These are phyloP conservation scores for Podilymbus podiceps DNA, from an alignment of 2,113 vertebrate species.

Conservation along the genomic window DNA sequence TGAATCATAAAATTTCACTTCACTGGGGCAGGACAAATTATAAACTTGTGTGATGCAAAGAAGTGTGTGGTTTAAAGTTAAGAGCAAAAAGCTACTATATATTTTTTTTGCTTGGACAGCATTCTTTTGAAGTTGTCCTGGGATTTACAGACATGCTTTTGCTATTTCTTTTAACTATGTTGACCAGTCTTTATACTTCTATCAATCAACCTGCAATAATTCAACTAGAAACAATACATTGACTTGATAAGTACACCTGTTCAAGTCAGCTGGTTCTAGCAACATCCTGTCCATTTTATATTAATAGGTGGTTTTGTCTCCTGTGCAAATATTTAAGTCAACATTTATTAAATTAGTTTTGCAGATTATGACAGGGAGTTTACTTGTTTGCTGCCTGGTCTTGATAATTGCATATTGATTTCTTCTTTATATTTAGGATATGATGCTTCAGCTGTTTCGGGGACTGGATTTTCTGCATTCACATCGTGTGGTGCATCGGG, in stretches of 20 bases:
- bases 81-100: background rate
- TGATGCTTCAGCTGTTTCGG: constrained; percentile 98
- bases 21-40: background rate
- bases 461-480: constrained; percentile 98
- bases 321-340: background rate
- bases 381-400: background rate
- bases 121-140: background rate
- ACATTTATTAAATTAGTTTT: background rate
- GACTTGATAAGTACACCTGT: background rate
- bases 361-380: background rate
- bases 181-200: background rate
- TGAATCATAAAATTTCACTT: background rate
- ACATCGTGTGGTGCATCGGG: constrained; percentile 95
- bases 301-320: background rate
- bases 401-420: background rate
- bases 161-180: background rate
- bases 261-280: background rate
- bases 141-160: background rate
- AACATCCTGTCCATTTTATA: background rate
- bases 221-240: background rate
- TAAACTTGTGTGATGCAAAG: background rate
- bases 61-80: background rate
- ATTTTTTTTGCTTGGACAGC: background rate
- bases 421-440: constrained; percentile 80
- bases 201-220: background rate